These are phyloP conservation scores for Ceratitis capitata DNA, from an alignment of 1,140 invertebrate genomes.

Conservation along the genomic window DNA sequence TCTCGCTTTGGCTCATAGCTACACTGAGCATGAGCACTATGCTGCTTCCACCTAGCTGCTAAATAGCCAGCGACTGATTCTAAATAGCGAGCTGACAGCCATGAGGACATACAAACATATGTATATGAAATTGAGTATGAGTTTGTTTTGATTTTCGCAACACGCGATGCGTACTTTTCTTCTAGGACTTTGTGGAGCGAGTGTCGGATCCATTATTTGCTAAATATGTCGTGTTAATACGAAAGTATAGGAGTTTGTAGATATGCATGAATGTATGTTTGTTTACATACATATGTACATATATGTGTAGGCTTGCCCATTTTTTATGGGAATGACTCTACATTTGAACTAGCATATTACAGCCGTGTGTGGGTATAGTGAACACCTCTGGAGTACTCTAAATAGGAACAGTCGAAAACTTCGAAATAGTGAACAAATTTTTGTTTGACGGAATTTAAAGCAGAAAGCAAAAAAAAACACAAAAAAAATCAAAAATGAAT, in stretches of 20 bases:
- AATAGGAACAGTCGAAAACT: no score
- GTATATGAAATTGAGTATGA: neutral
- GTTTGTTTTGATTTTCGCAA: neutral
- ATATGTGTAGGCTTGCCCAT: neutral
- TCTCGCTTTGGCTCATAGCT: neutral
- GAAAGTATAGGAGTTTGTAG: no score
- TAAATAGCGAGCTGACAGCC: neutral
- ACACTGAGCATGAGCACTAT: neutral
- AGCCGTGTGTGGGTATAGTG: no score
- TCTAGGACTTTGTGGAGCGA: neutral
- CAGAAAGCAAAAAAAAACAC: no score
- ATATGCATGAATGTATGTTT: neutral
- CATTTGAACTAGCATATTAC: no score
- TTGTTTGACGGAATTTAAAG: no score
- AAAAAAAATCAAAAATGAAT: no score
- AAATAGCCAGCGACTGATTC: neutral
- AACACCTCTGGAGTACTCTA: no score
- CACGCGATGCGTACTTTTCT: neutral
- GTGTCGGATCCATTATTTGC: neutral
- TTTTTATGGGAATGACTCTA: neutral
- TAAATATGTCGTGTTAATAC: neutral
- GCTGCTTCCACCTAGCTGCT: neutral
- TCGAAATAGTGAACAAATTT: no score
- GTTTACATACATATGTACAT: neutral
- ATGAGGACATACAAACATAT: no score